Percentiles rank a stretch among this genome's conserved stretches.
Conservation (phyloP, 2,113 vertebrate species). For the Phyllopteryx taeniolatus region DNA sequence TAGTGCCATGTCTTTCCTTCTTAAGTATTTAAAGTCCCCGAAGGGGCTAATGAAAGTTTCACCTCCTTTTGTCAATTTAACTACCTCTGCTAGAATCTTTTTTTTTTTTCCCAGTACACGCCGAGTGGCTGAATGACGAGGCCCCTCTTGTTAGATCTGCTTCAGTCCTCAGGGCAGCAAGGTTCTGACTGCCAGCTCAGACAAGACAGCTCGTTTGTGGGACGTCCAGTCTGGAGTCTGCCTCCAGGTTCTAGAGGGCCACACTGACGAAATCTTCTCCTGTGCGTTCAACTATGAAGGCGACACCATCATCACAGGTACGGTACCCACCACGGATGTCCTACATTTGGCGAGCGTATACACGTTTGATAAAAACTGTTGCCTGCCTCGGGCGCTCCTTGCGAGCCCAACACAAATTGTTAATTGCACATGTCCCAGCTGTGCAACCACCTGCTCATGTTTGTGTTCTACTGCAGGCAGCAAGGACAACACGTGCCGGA, state of each 20-base stretch:
- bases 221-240: constrained; percentile 83
- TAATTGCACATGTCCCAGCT: constrained; percentile 32
- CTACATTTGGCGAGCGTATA: background rate
- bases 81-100: constrained; percentile 19
- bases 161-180: constrained; percentile 89
- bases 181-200: constrained; percentile 86
- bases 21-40: constrained; percentile 29
- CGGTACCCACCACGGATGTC: constrained; percentile 9
- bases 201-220: constrained; percentile 93
- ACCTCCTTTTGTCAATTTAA: constrained; percentile 12
- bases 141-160: constrained; percentile 78
- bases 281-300: constrained; percentile 93
- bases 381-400: constrained; percentile 11
- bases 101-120: constrained; percentile 14
- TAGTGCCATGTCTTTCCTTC: background rate
- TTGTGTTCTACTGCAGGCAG: constrained; percentile 76
- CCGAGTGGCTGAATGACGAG: background rate
- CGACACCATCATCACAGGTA: constrained; percentile 79
- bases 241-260: constrained; percentile 86
- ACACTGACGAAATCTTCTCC: constrained; percentile 91
- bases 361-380: constrained; percentile 11
- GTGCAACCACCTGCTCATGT: constrained; percentile 35
- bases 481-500: constrained; percentile 93
- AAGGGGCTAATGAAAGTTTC: constrained; percentile 12
- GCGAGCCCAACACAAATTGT: constrained; percentile 10